Evolutionary conservation across 30 jellyfish, hydroid and myxozoan species (phyloP), one percentile per base, ranked within the genome.

Genomic region (Phacellophora camtschatica): DNA sequence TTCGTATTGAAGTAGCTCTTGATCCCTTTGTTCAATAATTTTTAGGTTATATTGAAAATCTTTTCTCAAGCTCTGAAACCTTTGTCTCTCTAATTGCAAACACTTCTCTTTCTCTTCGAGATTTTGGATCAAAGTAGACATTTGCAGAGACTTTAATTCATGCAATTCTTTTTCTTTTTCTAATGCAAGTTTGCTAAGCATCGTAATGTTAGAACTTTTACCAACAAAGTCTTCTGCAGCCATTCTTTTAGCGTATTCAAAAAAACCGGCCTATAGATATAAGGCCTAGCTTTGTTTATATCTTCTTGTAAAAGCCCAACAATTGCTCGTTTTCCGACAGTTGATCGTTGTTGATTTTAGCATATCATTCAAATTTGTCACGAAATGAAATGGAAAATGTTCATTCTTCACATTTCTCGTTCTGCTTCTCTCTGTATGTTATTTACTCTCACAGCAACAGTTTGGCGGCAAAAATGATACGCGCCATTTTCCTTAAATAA

Each of bases 41-140:
- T 81, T 55, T 71, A 88, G 35, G 43, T 88, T 88, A 46, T 80
- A 88, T 39, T 81, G 90, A 72, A 88, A 88, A 66, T 88, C 97
- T 11, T 83, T 80, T 55, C 81, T 88, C 51, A 88, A 58, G 23
- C 72, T 69, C 20, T 48, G 62, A 50, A 79, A 88, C 2, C 97
- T 71, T 33, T 66, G 34, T 55, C 81, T 71, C 78, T 88, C 95
- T 18, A 88, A 58, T 7, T 82, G 61, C 71, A 88, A 43, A 30
- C 48, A 39, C 76, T 81, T 79, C 15, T 81, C 90, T 15, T 73
- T 88, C 54, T 88, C 90, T 33, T 37, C 83, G n/a, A 88, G 57
- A 31, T 88, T 90, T 33, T 72, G 63, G 53, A 25, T 27, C 32
- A 88, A 34, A 11, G 85, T n/a, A 9, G 68, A 23, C 58, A 88